Evolutionary conservation across 1,140 invertebrate genomes (phyloP).

Genomic region (Cherax destructor): DNA sequence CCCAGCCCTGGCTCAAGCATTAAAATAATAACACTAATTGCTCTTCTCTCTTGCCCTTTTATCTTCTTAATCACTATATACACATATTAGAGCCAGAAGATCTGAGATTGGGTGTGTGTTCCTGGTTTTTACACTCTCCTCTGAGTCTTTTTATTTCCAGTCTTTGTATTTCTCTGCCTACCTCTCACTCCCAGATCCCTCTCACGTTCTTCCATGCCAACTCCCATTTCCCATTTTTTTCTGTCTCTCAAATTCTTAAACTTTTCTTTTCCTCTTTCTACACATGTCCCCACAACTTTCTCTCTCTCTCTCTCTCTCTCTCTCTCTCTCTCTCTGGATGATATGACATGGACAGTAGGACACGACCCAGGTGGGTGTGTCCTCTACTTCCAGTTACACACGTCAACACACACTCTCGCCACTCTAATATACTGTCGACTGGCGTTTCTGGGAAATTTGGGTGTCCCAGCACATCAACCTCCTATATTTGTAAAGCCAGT

Average conservation of each 20-base stretch:
- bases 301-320: slow-evolving; percentile 13
- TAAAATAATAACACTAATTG: slow-evolving; percentile 41
- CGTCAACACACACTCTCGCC: not conserved
- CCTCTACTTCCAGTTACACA: not conserved
- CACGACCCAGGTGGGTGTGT: not conserved
- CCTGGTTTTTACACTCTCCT: too few relatives aligned
- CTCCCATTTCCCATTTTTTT: not conserved
- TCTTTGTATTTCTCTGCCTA: too few relatives aligned
- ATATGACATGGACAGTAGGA: not conserved
- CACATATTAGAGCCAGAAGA: not conserved
- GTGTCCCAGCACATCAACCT: too few relatives aligned
- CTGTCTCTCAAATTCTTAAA: not conserved
- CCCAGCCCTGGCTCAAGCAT: not conserved
- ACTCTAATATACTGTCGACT: too few relatives aligned
- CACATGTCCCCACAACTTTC: not conserved
- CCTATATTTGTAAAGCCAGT: not conserved
- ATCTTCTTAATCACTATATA: not conserved
- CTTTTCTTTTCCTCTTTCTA: not conserved
- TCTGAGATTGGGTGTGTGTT: not conserved
- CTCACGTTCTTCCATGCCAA: not conserved
- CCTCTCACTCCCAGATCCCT: not conserved
- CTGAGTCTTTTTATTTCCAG: too few relatives aligned
- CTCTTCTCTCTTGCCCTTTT: slow-evolving; percentile 1
- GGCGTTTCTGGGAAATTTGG: too few relatives aligned
- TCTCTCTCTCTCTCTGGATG: slow-evolving; percentile 10